Conservation (phyloP, 2,888 invertebrate genomes). For the Neoascia interrupta region DNA sequence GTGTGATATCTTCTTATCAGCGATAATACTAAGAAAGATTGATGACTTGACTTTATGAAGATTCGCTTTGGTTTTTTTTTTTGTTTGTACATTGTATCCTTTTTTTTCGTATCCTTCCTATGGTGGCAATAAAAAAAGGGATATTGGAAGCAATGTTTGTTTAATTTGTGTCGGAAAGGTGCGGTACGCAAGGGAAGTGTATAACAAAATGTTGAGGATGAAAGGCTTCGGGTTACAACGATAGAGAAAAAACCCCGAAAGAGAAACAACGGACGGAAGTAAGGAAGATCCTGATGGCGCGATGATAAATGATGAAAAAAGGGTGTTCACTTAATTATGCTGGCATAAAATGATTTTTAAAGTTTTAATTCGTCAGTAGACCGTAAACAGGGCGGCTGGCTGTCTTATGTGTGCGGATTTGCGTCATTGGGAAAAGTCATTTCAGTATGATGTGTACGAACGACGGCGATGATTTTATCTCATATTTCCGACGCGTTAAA, state of each 20-base stretch:
- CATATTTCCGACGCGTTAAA: no score
- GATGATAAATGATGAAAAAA: constrained; percentile 57
- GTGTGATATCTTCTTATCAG: constrained; percentile 69
- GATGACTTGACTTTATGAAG: constrained; percentile 68
- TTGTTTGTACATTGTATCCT: constrained; percentile 4
- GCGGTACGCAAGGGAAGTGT: background rate
- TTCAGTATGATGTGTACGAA: constrained; percentile 32
- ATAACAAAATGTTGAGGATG: background rate
- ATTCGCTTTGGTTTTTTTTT: constrained; percentile 37
- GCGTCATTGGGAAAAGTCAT: constrained; percentile 22
- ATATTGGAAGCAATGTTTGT: constrained; percentile 63
- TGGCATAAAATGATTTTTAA: constrained; percentile 54
- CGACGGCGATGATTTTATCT: background rate
- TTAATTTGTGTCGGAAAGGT: constrained; percentile 42
- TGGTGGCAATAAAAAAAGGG: constrained; percentile 59
- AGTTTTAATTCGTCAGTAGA: constrained; percentile 43
- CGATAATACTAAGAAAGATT: constrained; percentile 67
- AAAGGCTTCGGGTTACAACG: background rate
- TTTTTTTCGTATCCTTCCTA: constrained; percentile 36
- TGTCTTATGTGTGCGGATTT: no score
- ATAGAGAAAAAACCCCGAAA: constrained; percentile 30
- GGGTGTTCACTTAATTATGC: constrained; percentile 64
- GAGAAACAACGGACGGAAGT: background rate
- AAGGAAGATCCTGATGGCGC: constrained; percentile 5
- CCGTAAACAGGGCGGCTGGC: no score